These are phyloP conservation scores for Archips xylosteana DNA, from an alignment of 2,888 invertebrate genomes.

Conservation along the genomic window DNA sequence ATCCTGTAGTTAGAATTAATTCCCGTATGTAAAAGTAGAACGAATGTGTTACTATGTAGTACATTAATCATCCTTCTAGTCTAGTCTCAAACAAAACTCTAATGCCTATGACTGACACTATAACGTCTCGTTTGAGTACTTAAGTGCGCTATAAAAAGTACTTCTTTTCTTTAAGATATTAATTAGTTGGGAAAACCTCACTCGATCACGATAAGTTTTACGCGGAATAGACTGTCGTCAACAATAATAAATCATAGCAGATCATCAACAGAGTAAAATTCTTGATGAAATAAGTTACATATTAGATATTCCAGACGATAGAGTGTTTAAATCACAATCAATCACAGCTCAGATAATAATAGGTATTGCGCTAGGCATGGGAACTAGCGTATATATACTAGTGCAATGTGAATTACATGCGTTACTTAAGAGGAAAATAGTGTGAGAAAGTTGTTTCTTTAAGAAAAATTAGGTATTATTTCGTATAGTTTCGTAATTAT, in stretches of 20 bases:
- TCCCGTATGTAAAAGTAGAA: too few relatives aligned
- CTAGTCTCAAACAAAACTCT: too few relatives aligned
- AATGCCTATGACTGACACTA: too few relatives aligned
- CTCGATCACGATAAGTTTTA: constrained; percentile 19
- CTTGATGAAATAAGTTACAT: too few relatives aligned
- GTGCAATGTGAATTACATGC: constrained; percentile 4
- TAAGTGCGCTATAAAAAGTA: neutral
- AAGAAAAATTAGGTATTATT: neutral
- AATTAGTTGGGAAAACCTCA: constrained; percentile 13
- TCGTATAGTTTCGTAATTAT: neutral
- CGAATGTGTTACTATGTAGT: too few relatives aligned
- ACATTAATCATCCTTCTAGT: too few relatives aligned
- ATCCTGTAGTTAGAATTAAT: too few relatives aligned
- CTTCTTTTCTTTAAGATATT: constrained; percentile 1
- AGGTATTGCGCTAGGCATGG: neutral
- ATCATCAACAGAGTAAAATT: neutral
- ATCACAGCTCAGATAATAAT: neutral
- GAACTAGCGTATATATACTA: constrained; percentile 2
- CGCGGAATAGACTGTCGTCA: constrained; percentile 1
- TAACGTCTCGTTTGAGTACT: too few relatives aligned
- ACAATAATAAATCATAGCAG: constrained; percentile 6
- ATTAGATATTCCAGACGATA: neutral
- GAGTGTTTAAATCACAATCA: neutral
- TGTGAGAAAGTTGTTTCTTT: constrained; percentile 21
- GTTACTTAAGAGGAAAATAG: constrained; percentile 11